A percentile compares a stretch with the other conserved stretches of the same genome.
These are phyloP conservation scores for Trachymyrmex cornetzi DNA, from an alignment of 1,140 invertebrate genomes.

Conservation along the genomic window DNA sequence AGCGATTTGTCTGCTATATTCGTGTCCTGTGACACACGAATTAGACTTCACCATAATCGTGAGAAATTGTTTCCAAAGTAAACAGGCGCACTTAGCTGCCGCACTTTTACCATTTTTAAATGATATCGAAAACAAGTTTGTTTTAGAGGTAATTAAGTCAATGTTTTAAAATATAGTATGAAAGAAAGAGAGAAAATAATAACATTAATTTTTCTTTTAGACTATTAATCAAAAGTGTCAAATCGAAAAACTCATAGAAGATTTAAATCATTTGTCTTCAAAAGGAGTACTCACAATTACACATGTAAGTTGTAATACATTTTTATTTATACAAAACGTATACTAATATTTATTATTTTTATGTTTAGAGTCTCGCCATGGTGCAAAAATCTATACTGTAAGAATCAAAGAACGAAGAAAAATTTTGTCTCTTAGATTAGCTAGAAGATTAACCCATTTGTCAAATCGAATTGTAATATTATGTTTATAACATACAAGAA, in stretches of 20 bases:
- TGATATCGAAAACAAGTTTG: slow-evolving; percentile 66
- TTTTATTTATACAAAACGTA: slow-evolving; percentile 55
- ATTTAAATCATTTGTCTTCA: slow-evolving; percentile 66
- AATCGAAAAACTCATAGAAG: slow-evolving; percentile 53
- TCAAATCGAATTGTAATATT: slow-evolving; percentile 36
- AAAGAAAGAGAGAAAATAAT: neutral
- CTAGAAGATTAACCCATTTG: neutral
- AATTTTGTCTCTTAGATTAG: neutral
- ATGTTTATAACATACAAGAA: neutral
- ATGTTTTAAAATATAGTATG: slow-evolving; percentile 20
- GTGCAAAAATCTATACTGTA: neutral
- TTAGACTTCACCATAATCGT: slow-evolving; percentile 77
- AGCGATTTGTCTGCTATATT: slow-evolving; percentile 78
- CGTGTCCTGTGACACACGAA: slow-evolving; percentile 79
- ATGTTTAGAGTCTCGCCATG: slow-evolving; percentile 43
- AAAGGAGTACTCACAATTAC: slow-evolving; percentile 71
- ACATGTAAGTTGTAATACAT: slow-evolving; percentile 70
- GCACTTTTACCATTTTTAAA: slow-evolving; percentile 80
- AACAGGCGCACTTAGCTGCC: slow-evolving; percentile 78
- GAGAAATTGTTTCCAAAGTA: slow-evolving; percentile 74
- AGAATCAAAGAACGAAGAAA: neutral
- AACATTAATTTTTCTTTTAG: slow-evolving; percentile 53
- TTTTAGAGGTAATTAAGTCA: slow-evolving; percentile 72
- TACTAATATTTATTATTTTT: slow-evolving; percentile 29
- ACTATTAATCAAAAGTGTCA: slow-evolving; percentile 45